Evolutionary conservation across 1,140 invertebrate genomes (phyloP), one percentile per base, ranked within the genome.

Genomic region (Ceratosolen fusciceps): DNA sequence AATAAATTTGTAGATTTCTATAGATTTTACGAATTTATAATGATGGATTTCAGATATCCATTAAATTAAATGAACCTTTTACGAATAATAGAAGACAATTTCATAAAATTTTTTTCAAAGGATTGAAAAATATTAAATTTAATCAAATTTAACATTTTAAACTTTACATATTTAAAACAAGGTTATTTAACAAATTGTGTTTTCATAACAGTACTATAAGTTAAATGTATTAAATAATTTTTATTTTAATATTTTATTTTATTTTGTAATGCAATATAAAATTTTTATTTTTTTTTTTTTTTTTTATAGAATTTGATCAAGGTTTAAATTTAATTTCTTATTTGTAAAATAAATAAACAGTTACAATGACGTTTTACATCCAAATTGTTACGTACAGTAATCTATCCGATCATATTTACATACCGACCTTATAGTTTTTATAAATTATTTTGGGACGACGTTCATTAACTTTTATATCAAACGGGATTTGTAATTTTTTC

Each of bases 81-180:
- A 37, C 9, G 37, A 3, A 37, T 65, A 65, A 37, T 65, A 31
- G 0, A 62, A 34, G 16, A 4, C 9, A 65, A 37, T 65, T 65
- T 65, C 34, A 65, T 34, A 34, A 62, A 37, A 31, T 8, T 65
- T 65, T 65, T 37, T 21, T 65, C 26, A 37, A 65, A 65, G 37
- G 29, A 1, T n/a, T n/a, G n/a, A n/a, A n/a, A n/a, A n/a, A n/a
- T n/a, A n/a, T n/a, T n/a, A n/a, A n/a, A 65, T 65, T 16, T 21
- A 65, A 16, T 10, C 31, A 14, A 65, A 65, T 37, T 65, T n/a
- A n/a, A 65, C 37, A 65, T 65, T 65, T 65, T 65, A 65, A 65
- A 65, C 37, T 7, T 37, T 65, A 65, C 0, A 60, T 37, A 37
- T 37, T 65, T 37, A n/a, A 14, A 37, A 65, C 3, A n/a, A 37